Percentiles rank a stretch among this genome's conserved stretches.
Evolutionary conservation across 2,888 invertebrate species (phyloP).

Genomic region (Ormyrus pomaceus): DNA sequence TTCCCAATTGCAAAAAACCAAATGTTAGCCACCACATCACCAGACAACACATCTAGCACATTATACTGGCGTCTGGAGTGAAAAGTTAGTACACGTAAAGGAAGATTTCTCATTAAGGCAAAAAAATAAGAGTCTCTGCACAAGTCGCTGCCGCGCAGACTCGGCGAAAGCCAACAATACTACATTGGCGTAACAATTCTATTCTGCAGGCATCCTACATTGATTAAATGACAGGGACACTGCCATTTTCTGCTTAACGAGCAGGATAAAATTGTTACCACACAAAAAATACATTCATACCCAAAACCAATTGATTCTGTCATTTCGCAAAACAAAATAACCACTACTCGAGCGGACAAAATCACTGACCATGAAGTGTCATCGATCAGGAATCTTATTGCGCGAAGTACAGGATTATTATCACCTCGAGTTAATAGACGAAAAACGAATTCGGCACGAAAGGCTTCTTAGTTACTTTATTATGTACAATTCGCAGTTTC

Average conservation of each 20-base stretch:
- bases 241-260: neutral
- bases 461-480: constrained; percentile 38
- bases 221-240: neutral
- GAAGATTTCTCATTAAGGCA: constrained; percentile 47
- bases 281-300: constrained; percentile 51
- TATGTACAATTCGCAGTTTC: constrained; percentile 53
- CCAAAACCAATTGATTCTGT: constrained; percentile 51
- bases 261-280: constrained; percentile 28
- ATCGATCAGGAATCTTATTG: constrained; percentile 13
- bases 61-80: constrained; percentile 59
- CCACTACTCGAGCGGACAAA: constrained; percentile 46
- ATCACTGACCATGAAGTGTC: constrained; percentile 44
- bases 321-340: constrained; percentile 17
- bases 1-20: constrained; percentile 65
- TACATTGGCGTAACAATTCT: constrained; percentile 38
- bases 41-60: constrained; percentile 71
- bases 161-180: constrained; percentile 70
- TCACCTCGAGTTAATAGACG: constrained; percentile 31
- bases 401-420: constrained; percentile 31
- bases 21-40: constrained; percentile 72
- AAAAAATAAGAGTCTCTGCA: constrained; percentile 60
- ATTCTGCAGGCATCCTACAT: neutral
- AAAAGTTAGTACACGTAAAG: constrained; percentile 62
- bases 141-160: constrained; percentile 65
- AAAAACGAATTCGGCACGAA: constrained; percentile 21